Base-by-base conservation (phyloP, 2,113 vertebrate genomes). In the Chitala chitala region DNA sequence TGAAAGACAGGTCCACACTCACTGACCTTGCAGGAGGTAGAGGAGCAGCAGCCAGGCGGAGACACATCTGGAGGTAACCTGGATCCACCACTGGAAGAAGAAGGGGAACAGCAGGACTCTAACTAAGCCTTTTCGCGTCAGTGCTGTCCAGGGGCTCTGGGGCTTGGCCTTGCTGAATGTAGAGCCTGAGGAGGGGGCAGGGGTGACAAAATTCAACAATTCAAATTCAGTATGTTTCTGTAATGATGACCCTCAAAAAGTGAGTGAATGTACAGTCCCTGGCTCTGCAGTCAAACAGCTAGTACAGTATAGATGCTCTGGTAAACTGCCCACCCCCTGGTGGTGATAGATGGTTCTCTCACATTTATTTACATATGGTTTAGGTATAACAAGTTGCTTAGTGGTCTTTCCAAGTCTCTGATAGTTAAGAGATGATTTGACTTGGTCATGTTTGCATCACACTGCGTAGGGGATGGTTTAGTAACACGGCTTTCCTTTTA, bases 151-250 rank as follows among this genome's bases (percentile, higher is more conserved):
- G 0, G 94, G 96, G 69, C 95, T 95, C 78, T 97, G 93, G 1
- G 96, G 96, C 82, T 98, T 98, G 81, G 97, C 93, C 91, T 99
- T 99, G 84, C 94, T 94, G 89, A 98, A 99, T 0, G 97, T 98
- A 31, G 97, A 99, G 72, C 97, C 97, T 98, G 84, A 33, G n/a
- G 31, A 4, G 26, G 26, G 73, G 10, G 65, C 15, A 75, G 15
- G 54, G n/a, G 6, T 54, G 9, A 4, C 5, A 17, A 26, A n/a
- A n/a, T n/a, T 50, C 48, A 40, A 36, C 56, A 68, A 44, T 31
- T 54, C 2, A 31, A 44, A 48, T 20, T 65, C 17, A 71, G 10
- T 3, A 36, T 54, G 29, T 15, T 55, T 26, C n/a, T n/a, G n/a
- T n/a, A n/a, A n/a, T n/a, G 33, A 20, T 26, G 22, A 4, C 26